Evolutionary conservation across 2,113 vertebrate species (phyloP), one percentile per base, ranked within the genome.

Genomic region (Rhea pennata): DNA sequence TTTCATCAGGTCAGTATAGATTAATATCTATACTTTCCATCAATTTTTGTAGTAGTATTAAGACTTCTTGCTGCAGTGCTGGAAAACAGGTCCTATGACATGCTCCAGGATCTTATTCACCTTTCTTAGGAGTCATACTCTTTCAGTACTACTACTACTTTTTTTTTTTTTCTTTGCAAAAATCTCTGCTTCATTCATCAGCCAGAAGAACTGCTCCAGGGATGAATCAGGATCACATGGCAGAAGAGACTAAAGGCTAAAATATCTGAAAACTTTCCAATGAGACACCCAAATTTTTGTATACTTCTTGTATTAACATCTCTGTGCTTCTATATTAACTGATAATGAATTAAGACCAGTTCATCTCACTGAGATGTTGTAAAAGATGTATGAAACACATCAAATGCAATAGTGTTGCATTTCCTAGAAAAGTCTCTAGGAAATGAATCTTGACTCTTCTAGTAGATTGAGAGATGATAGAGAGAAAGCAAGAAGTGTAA

Each of bases 161-260:
- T 36, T 6, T 36, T 36, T 36, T 36, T 36, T 36, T 36, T 36
- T 36, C 36, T 36, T 36, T 36, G 36, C 36, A 36, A 36, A 84
- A 71, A 59, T 42, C 58, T 73, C 59, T 27, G 26, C 46, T 71
- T 23, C 9, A 0, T 31, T 22, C 15, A 0, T 50, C n/a, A 2
- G n/a, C 31, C 29, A 26, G 59, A 33, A 20, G 26, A 13, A 58
- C 0, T 0, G 11, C 26, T 24, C 5, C 27, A 48, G 14, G 17
- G 46, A 48, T 19, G 46, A 29, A 29, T 58, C 26, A 58, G 54
- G 54, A 29, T 58, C 54, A 58, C 15, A 29, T 12, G 29, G 54
- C 29, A 24, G 29, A 58, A 29, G 54, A 58, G 27, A 58, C 29
- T 58, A 27, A 12, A 65, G 21, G 36, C 62, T 23, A 14, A 65